Percentiles rank a stretch among this genome's conserved stretches.
These are phyloP conservation scores for Hartigia nigra DNA, from an alignment of 2,888 invertebrate species.

Conservation along the genomic window DNA sequence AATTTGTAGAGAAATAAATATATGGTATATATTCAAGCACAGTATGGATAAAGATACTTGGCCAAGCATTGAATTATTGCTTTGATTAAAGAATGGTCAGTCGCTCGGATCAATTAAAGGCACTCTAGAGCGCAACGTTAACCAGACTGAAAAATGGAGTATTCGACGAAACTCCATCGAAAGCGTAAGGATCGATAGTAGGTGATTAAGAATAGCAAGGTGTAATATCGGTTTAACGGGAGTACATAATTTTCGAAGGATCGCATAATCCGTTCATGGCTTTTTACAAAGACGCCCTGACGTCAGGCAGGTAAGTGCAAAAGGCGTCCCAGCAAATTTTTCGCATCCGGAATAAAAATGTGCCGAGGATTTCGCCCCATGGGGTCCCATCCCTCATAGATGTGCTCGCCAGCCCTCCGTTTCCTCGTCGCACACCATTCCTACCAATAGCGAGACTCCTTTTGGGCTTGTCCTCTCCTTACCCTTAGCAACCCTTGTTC, in stretches of 20 bases:
- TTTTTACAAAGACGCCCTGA: neutral
- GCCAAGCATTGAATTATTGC: neutral
- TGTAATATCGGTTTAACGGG: neutral
- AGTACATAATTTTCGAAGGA: neutral
- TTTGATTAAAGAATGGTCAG: neutral
- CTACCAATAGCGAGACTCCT: neutral
- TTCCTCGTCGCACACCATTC: neutral
- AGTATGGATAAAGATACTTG: neutral
- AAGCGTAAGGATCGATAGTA: neutral
- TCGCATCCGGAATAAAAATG: conserved; percentile 1
- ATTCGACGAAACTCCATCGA: neutral
- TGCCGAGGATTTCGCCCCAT: conserved; percentile 19
- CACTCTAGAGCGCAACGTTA: neutral
- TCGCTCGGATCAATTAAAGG: neutral
- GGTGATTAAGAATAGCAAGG: neutral
- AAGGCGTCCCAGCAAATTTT: neutral
- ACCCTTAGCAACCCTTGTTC: conserved; percentile 18
- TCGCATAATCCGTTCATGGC: neutral
- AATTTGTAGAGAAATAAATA: neutral
- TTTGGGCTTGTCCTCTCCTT: neutral
- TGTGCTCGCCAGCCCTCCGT: neutral
- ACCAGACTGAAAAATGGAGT: neutral
- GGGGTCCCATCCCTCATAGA: neutral
- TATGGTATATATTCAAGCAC: neutral
- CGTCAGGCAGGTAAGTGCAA: neutral